These are phyloP conservation scores for Ciona savignyi DNA, from an alignment of 23 tunicate species.

Conservation along the genomic window DNA sequence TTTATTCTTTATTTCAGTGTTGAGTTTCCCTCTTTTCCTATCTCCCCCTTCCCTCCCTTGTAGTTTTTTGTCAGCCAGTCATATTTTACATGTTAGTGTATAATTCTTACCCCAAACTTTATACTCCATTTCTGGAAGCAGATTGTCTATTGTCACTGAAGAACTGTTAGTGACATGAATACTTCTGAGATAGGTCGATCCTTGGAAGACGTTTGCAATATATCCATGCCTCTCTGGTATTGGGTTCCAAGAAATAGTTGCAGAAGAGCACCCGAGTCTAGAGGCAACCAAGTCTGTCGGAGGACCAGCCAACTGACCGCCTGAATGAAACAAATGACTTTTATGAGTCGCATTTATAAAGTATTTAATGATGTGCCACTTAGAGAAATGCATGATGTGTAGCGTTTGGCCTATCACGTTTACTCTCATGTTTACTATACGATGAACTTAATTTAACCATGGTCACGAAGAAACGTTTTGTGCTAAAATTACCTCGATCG, in stretches of 20 bases:
- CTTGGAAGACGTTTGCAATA: background rate
- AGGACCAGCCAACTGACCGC: background rate
- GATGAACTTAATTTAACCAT: too few relatives aligned
- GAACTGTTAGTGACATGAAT: background rate
- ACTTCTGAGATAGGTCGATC: background rate
- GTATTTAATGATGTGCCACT: too few relatives aligned
- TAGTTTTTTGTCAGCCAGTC: too few relatives aligned
- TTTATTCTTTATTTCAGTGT: too few relatives aligned
- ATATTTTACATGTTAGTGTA: too few relatives aligned
- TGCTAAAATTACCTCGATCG: background rate
- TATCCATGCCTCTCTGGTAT: background rate
- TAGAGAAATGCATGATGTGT: too few relatives aligned
- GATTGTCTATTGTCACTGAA: background rate
- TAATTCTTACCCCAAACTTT: background rate
- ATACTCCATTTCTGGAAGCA: background rate
- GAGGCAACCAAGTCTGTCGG: background rate
- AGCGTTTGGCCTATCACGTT: too few relatives aligned
- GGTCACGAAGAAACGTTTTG: too few relatives aligned
- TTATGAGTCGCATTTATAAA: too few relatives aligned
- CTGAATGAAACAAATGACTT: background rate
- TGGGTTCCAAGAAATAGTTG: background rate
- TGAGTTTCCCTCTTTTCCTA: too few relatives aligned
- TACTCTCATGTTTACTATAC: too few relatives aligned
- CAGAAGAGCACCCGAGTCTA: background rate
- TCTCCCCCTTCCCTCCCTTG: too few relatives aligned